Evolutionary conservation across 2,888 invertebrate genomes (phyloP).

Genomic region (Bellardia bayeri): DNA sequence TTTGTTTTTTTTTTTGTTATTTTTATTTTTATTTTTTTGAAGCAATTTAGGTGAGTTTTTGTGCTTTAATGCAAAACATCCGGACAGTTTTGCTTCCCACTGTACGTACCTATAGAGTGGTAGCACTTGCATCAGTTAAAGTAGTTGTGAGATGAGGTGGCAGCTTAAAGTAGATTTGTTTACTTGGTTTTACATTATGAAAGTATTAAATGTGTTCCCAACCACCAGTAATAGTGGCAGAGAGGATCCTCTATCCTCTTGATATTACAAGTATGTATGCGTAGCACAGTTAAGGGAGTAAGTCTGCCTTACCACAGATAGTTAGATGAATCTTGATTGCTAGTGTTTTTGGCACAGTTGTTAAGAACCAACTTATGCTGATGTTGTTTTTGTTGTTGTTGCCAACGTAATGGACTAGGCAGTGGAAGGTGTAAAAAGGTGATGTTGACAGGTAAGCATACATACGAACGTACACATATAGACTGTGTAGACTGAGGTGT

Average conservation of each 20-base stretch:
- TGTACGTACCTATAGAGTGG: neutral
- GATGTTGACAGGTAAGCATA: neutral
- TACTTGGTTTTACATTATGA: conserved; percentile 29
- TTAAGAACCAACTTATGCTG: neutral
- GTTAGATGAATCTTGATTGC: neutral
- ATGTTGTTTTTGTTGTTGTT: neutral
- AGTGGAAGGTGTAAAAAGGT: neutral
- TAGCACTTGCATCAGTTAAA: conserved; percentile 6
- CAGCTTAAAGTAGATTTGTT: conserved; percentile 42
- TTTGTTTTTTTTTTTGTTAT: too few relatives aligned
- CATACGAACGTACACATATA: too few relatives aligned
- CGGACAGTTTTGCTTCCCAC: too few relatives aligned
- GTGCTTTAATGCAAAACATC: too few relatives aligned
- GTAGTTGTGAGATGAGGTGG: conserved; percentile 12
- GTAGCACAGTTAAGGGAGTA: conserved; percentile 4
- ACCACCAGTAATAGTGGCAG: neutral
- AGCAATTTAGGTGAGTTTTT: too few relatives aligned
- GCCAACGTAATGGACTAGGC: neutral
- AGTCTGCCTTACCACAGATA: neutral
- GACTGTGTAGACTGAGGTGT: conserved; percentile 2
- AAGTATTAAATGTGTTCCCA: conserved; percentile 45
- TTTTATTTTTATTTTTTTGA: too few relatives aligned
- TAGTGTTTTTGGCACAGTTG: conserved; percentile 38
- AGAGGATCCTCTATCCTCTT: conserved; percentile 21
- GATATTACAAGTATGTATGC: neutral